Base-by-base conservation (phyloP, 2,797 vertebrate genomes). In the Petrocephalus sullivani region DNA sequence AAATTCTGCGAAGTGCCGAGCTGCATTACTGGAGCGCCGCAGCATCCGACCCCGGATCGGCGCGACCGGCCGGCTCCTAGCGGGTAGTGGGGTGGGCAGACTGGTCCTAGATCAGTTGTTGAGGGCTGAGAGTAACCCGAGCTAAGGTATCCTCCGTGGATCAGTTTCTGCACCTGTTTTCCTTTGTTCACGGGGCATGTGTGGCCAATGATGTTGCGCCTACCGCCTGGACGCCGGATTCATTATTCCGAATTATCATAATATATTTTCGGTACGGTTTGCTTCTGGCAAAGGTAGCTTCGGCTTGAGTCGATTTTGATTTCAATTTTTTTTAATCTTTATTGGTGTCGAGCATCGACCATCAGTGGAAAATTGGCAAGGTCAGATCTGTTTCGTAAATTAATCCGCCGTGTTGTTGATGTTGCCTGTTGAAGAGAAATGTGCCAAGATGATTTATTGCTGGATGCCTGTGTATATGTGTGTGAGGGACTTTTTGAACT, bases 131-230 rank as follows among this genome's bases (percentile, higher is more conserved):
- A 84, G 81, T 84, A 84, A 84, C n/a, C 81, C 46, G 81, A 84
- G 81, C 81, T 84, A 49, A 81, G 75, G 75, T 81, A 81, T 41
- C 67, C 49, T 82, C n/a, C 78, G 78, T 51, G 78, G 78, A 82
- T 84, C 81, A 84, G 51, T 84, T 84, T 84, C 81, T 54, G 81
- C 81, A 84, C 81, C 81, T 84, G 81, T 84, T 84, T 84, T 84
- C 81, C 81, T 84, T 84, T 84, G 81, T 84, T 84, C 51, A 28
- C 21, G 41, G 46, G 21, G 81, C 81, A 83, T 49, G 49, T 53
- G 49, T 53, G 46, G 9, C 81, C 49, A 84, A 19, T 54, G 10
- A 28, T 84, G 81, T 49, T 84, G 6, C 81, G 21, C 81, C 14
- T 53, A 54, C 54, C 21, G 81, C 21, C 46, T 53, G 21, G 81